Percentiles rank a stretch among this genome's conserved stretches.
phyloP scores from a whole-genome alignment of 2,113 vertebrate species.

The Bettongia penicillata region DNA sequence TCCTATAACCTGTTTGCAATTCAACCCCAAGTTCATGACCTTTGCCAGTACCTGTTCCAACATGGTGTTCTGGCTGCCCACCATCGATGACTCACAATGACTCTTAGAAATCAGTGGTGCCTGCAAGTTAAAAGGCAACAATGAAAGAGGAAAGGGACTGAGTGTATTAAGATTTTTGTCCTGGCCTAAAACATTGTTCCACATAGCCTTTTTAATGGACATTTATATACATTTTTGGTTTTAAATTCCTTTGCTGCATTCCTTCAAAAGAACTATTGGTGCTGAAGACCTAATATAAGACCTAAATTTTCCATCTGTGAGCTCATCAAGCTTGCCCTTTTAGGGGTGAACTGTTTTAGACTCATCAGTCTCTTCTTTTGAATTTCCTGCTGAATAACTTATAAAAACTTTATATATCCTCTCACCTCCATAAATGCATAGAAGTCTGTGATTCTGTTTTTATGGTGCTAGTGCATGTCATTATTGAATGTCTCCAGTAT shows the following conservation, averaged over 20 bases:
- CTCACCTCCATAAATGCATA: slow-evolving; percentile 59
- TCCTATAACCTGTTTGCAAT: slow-evolving; percentile 97
- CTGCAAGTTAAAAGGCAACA: slow-evolving; percentile 65
- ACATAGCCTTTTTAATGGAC: slow-evolving; percentile 70
- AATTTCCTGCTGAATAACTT: slow-evolving; percentile 69
- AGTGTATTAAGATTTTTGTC: slow-evolving; percentile 73
- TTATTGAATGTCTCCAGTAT: slow-evolving; percentile 72
- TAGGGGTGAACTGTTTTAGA: slow-evolving; percentile 49
- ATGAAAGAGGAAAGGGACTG: slow-evolving; percentile 61
- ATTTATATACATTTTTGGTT: slow-evolving; percentile 66
- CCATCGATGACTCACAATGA: slow-evolving; percentile 92
- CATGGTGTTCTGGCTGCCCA: slow-evolving; percentile 99
- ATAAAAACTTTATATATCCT: slow-evolving; percentile 70
- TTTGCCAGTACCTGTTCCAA: slow-evolving; percentile 99
- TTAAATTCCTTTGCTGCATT: slow-evolving; percentile 69
- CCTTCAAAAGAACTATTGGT: slow-evolving; percentile 74
- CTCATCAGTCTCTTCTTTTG: slow-evolving; percentile 62
- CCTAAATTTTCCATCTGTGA: slow-evolving; percentile 44
- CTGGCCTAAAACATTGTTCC: slow-evolving; percentile 73
- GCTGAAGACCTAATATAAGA: slow-evolving; percentile 45
- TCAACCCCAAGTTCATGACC: slow-evolving; percentile 99
- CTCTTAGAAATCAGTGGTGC: slow-evolving; percentile 33
- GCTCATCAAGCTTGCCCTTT: slow-evolving; percentile 48
- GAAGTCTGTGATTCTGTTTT: slow-evolving; percentile 70
- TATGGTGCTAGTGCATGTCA: slow-evolving; percentile 63